Base-by-base conservation (phyloP, 1,140 invertebrate species). In the Neuroterus valhalla region DNA sequence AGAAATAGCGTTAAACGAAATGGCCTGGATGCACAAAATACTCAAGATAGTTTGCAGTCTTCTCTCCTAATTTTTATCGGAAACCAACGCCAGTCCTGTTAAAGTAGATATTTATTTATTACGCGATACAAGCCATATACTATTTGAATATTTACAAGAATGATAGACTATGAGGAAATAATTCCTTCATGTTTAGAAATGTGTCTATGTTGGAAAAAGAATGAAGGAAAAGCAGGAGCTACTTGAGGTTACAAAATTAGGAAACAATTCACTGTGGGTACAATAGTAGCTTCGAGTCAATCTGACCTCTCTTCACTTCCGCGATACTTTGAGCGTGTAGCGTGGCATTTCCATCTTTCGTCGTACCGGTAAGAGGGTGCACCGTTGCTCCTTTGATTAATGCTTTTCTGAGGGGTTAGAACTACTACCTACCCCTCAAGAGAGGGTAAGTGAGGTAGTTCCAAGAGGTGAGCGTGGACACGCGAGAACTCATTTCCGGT, bases 401-500 rank as follows among this genome's bases (percentile, higher is more conserved):
- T 86, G 86, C 74, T 72, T 86, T 85, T 84, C 84, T 81, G 80
- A 69, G 74, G 70, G 66, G 21, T 17, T 66, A 62, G 62, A 71
- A 71, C 42, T 74, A 74, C 73, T 67, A 74, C 17, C 45, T 23
- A 67, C 42, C 46, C n/a, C 42, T 45, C 42, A 74, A 31, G 19
- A 62, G 76, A 72, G 70, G 62, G 19, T n/a, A 15, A 19, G 66
- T 44, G 23, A 10, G 17, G 50, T 66, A 70, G 70, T 78, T 81
- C 77, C 80, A 78, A 82, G 81, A 80, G 77, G 48, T 77, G 43
- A 84, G 75, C 81, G 78, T 83, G 83, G 83, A 84, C 84, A 86
- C 81, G 79, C 81, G 82, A 86, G 81, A 87, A 86, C 85, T 87
- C 85, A 87, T 87, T 86, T 87, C 85, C 86, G 85, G 75, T 78